Conservation (phyloP, 2,113 vertebrate genomes). For the Otis tarda region DNA sequence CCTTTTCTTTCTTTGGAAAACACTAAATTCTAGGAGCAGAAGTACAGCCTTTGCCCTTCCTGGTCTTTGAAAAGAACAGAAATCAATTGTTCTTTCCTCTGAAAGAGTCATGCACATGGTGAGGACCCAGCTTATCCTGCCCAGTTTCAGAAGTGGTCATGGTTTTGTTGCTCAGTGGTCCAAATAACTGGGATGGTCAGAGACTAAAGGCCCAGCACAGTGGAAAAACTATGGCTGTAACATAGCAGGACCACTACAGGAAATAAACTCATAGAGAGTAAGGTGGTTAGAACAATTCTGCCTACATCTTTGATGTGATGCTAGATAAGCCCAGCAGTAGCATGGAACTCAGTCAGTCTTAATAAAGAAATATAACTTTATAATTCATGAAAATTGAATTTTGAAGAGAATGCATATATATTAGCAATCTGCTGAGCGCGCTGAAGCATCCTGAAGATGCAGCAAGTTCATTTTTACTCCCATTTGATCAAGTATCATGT, state of each 20-base stretch:
- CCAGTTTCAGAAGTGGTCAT: not conserved
- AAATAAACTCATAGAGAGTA: not conserved
- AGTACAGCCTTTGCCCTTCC: not conserved
- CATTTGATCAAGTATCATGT: not conserved
- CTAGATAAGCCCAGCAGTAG: conserved; percentile 10
- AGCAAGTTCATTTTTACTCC: not conserved
- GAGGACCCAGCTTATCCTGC: not conserved
- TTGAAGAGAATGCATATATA: not conserved
- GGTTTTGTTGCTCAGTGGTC: not conserved
- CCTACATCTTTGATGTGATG: not conserved
- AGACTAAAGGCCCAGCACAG: not conserved
- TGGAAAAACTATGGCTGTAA: not conserved
- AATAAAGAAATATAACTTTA: not conserved
- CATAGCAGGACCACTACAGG: not conserved
- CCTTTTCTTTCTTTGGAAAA: not conserved
- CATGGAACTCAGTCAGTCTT: not conserved
- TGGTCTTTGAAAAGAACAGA: not conserved
- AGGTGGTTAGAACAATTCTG: not conserved
- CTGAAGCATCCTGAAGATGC: not conserved
- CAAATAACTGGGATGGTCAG: not conserved
- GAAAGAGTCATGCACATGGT: not conserved
- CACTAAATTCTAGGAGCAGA: not conserved
- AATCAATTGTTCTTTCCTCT: not conserved
- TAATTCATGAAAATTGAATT: conserved; percentile 19
- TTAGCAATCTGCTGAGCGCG: not conserved